A percentile compares a stretch with the other conserved stretches of the same genome.
Conservation (phyloP, 1,140 invertebrate species). For the Bathynomus jamesi region DNA sequence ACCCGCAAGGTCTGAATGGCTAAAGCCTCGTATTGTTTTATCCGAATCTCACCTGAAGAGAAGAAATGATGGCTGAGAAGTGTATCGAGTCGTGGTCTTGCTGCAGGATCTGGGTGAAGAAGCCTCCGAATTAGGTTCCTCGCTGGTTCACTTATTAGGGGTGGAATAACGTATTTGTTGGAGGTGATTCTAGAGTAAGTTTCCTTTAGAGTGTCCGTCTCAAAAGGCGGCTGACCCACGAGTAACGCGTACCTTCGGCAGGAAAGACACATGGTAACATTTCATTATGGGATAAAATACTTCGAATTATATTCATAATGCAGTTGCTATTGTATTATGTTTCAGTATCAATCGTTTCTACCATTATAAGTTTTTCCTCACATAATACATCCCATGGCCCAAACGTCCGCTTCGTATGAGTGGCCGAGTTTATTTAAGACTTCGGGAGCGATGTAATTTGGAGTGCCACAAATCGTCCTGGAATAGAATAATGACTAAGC, state of each 20-base stretch:
- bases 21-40: too few relatives aligned
- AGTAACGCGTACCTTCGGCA: slow-evolving; percentile 70
- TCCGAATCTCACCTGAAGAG: slow-evolving; percentile 47
- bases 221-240: slow-evolving; percentile 91
- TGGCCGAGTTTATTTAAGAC: slow-evolving; percentile 89
- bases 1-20: too few relatives aligned
- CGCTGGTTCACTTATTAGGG: slow-evolving; percentile 58
- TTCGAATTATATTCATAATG: too few relatives aligned
- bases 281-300: too few relatives aligned
- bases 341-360: neutral
- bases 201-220: slow-evolving; percentile 72
- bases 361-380: slow-evolving; percentile 39
- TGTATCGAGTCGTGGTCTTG: slow-evolving; percentile 66
- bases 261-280: neutral
- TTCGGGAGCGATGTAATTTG: slow-evolving; percentile 96
- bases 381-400: slow-evolving; percentile 94
- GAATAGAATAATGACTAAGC: slow-evolving; percentile 26
- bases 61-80: slow-evolving; percentile 69
- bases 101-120: slow-evolving; percentile 71
- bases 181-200: slow-evolving; percentile 87
- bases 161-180: slow-evolving; percentile 82
- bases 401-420: slow-evolving; percentile 92
- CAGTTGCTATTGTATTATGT: too few relatives aligned
- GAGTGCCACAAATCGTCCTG: slow-evolving; percentile 91
- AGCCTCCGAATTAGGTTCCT: slow-evolving; percentile 72